These are phyloP conservation scores for Glandiceps talaboti DNA, from an alignment of 53 echinoderm and acorn worm species.

Conservation along the genomic window DNA sequence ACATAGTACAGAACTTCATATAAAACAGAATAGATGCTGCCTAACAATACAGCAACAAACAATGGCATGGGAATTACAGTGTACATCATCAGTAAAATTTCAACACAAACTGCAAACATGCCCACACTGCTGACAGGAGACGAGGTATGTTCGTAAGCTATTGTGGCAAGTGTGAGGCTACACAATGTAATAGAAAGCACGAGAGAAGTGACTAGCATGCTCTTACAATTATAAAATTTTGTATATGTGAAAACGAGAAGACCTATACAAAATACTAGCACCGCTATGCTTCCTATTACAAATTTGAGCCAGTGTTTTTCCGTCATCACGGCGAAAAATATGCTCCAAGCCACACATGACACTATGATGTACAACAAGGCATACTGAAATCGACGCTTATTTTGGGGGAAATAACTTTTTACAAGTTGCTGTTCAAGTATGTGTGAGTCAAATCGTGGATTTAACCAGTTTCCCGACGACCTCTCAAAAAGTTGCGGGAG, in stretches of 20 bases:
- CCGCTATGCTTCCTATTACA: conserved; percentile 17
- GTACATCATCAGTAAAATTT: conserved; percentile 92
- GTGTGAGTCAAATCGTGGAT: conserved; percentile 81
- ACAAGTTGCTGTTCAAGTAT: conserved; percentile 85
- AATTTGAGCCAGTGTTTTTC: background rate
- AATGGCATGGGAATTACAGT: conserved; percentile 88
- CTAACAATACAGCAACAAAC: conserved; percentile 42
- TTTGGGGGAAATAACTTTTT: conserved; percentile 57
- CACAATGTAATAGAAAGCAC: conserved; percentile 54
- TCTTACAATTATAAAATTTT: conserved; percentile 37
- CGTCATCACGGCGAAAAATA: conserved; percentile 33
- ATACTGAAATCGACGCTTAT: conserved; percentile 67
- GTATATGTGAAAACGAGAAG: conserved; percentile 54
- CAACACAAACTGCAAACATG: conserved; percentile 78
- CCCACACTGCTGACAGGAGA: conserved; percentile 56
- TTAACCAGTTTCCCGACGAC: conserved; percentile 97
- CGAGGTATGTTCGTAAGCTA: conserved; percentile 33
- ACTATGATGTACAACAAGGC: conserved; percentile 69
- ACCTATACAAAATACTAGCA: conserved; percentile 45
- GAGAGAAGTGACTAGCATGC: conserved; percentile 39
- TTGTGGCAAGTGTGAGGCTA: conserved; percentile 46
- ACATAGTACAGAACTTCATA: conserved; percentile 84
- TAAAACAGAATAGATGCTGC: conserved; percentile 45
- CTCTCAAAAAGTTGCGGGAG: conserved; percentile 94
- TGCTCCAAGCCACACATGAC: conserved; percentile 68